Base-by-base conservation (phyloP, 2,888 invertebrate genomes). In the Tuta absoluta region DNA sequence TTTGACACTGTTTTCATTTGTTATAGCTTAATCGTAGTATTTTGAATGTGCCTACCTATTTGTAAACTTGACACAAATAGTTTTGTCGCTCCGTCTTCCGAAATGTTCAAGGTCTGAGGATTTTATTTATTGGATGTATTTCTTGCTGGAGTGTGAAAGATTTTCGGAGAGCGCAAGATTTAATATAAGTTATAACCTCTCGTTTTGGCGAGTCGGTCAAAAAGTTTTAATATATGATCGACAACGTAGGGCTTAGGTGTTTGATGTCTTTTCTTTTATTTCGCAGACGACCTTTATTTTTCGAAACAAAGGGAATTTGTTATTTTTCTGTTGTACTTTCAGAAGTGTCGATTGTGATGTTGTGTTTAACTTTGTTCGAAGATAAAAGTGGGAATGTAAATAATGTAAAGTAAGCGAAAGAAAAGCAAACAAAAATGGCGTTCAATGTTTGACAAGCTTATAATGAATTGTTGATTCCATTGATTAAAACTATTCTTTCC, bases 61-160 rank as follows among this genome's bases (percentile, higher is more conserved):
- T n/a, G n/a, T n/a, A n/a, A n/a, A n/a, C n/a, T n/a, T n/a, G n/a
- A n/a, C n/a, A 33, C 33, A 1, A 8, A 33, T 5, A 1, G 1
- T 33, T 10, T 8, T 4, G 10, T 33, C 33, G 33, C 33, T 10
- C 10, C 33, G 33, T 33, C 33, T 33, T 33, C 4, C 33, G 4
- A n/a, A 8, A 10, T 33, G 4, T 33, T 8, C 4, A 3, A 33
- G 10, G 33, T 33, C 33, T 33, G 1, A 37, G 24, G 48, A 12
- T 19, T n/a, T 45, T 49, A 59, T 41, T 59, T 59, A 59, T 59
- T n/a, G 38, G 59, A 59, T 41, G 21, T 41, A 41, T 21, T 59
- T 59, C 59, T 23, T 38, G 59, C 38, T 14, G 1, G 21, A 45
- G 45, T 19, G 19, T 41, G 38, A 41, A 14, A 41, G 59, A n/a